Evolutionary conservation across 2,888 invertebrate genomes (phyloP).

Genomic region (Cataglyphis albicans): DNA sequence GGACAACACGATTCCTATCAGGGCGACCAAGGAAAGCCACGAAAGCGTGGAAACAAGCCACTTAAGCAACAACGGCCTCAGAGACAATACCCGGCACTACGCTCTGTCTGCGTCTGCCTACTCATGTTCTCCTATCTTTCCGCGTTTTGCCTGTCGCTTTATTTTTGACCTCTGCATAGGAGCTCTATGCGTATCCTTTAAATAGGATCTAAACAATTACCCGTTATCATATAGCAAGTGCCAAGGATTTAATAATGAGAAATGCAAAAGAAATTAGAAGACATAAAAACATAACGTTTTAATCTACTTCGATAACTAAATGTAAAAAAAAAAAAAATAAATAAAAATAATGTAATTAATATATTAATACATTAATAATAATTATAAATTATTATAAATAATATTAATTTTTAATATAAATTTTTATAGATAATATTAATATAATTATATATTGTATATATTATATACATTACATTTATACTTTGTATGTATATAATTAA

Average conservation of each 20-base stretch:
- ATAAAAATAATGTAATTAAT: background rate
- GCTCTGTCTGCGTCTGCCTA: constrained; percentile 79
- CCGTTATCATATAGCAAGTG: constrained; percentile 33
- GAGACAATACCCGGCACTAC: constrained; percentile 85
- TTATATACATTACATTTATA: too few species aligned
- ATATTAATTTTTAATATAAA: too few species aligned
- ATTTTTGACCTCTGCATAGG: constrained; percentile 71
- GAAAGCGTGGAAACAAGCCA: constrained; percentile 86
- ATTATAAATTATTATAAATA: too few species aligned
- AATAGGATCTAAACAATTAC: constrained; percentile 59
- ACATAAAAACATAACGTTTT: background rate
- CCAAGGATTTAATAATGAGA: background rate
- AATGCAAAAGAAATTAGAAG: background rate
- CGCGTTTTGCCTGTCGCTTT: constrained; percentile 76
- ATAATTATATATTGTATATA: too few species aligned
- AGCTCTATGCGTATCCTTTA: constrained; percentile 55
- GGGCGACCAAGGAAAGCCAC: constrained; percentile 78
- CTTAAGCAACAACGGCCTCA: constrained; percentile 82
- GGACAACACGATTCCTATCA: constrained; percentile 17
- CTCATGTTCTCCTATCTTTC: constrained; percentile 62
- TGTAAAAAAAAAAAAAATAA: background rate
- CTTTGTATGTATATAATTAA: too few species aligned
- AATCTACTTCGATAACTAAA: background rate
- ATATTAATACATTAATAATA: background rate
- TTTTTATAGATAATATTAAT: too few species aligned